Percentiles rank a stretch among this genome's conserved stretches.
phyloP scores from a whole-genome alignment of 1,140 invertebrate genomes.

The Probaryconus sp. region DNA sequence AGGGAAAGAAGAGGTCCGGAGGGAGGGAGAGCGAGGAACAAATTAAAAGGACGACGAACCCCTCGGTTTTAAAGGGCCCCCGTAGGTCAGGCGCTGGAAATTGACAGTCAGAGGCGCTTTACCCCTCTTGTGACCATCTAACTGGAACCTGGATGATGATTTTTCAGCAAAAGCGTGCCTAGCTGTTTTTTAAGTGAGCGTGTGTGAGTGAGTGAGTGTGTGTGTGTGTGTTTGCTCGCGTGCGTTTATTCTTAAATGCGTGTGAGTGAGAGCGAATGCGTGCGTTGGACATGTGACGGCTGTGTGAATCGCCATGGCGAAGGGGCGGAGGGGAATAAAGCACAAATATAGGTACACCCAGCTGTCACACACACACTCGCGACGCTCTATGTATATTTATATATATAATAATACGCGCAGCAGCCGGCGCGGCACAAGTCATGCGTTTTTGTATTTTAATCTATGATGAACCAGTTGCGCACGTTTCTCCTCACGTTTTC shows the following conservation, averaged over 20 bases:
- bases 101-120: conserved; percentile 8
- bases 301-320: conserved; percentile 8
- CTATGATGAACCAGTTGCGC: conserved; percentile 47
- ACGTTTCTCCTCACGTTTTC: conserved; percentile 25
- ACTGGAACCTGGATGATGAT: background rate
- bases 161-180: too few relatives aligned
- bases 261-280: too few relatives aligned
- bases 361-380: conserved; percentile 61
- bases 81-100: conserved; percentile 39
- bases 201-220: conserved; percentile 19
- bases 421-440: conserved; percentile 73
- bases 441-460: conserved; percentile 69
- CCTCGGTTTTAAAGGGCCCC: conserved; percentile 39
- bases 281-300: conserved; percentile 27
- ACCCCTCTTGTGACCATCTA: background rate
- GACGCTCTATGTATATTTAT: conserved; percentile 52
- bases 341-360: conserved; percentile 62
- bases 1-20: conserved; percentile 1
- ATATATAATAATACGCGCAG: conserved; percentile 64
- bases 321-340: conserved; percentile 32
- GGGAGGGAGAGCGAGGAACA: conserved; percentile 9
- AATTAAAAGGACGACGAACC: conserved; percentile 58
- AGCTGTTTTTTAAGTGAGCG: conserved; percentile 36
- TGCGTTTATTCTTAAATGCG: background rate
- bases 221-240: conserved; percentile 1